A percentile compares a stretch with the other conserved stretches of the same genome.
These are phyloP conservation scores for Archaeoteleia sp. DNA, from an alignment of 2,888 invertebrate genomes.

Conservation along the genomic window DNA sequence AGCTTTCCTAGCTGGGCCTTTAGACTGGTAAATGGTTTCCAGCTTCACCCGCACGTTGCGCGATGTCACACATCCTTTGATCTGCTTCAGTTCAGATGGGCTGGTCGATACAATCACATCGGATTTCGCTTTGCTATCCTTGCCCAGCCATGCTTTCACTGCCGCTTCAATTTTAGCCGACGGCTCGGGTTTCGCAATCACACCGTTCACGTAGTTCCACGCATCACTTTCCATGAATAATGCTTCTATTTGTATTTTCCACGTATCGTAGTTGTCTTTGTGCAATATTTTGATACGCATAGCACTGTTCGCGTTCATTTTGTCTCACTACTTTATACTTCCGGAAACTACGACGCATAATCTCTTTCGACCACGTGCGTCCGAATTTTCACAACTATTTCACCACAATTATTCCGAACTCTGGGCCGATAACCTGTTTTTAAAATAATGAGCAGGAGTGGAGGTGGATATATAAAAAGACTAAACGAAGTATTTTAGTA, in stretches of 20 bases:
- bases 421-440: too few species aligned
- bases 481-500: too few species aligned
- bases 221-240: slow-evolving; percentile 12
- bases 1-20: slow-evolving; percentile 22
- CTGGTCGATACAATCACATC: slow-evolving; percentile 17
- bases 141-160: background rate
- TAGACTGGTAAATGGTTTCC: slow-evolving; percentile 14
- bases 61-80: slow-evolving; percentile 5
- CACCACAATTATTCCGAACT: too few species aligned
- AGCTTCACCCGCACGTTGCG: slow-evolving; percentile 19
- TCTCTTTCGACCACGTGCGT: too few species aligned
- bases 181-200: background rate
- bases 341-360: too few species aligned
- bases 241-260: slow-evolving; percentile 12
- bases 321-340: too few species aligned
- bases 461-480: too few species aligned
- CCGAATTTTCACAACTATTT: too few species aligned
- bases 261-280: slow-evolving; percentile 21
- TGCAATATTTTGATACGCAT: background rate
- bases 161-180: background rate
- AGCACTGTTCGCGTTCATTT: background rate
- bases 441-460: too few species aligned
- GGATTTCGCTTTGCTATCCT: slow-evolving; percentile 10
- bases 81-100: slow-evolving; percentile 20
- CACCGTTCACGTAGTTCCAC: slow-evolving; percentile 15